Percentiles rank a stretch among this genome's conserved stretches.
These are phyloP conservation scores for Myotis findleyi DNA, from an alignment of 2,797 vertebrate genomes.

Conservation along the genomic window DNA sequence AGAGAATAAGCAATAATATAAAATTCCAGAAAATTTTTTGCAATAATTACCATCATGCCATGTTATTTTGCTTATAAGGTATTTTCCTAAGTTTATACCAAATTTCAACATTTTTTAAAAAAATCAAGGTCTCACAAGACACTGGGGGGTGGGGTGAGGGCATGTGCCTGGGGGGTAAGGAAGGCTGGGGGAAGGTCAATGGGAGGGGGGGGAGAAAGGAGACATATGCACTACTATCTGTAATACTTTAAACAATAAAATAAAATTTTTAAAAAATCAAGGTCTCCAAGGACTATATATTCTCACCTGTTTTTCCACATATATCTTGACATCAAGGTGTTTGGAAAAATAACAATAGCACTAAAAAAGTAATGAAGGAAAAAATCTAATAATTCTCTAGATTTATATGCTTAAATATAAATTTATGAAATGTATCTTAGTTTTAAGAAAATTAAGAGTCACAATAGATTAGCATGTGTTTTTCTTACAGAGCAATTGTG, in stretches of 20 bases:
- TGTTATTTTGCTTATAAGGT: neutral
- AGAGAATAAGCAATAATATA: neutral
- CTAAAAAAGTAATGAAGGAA: neutral
- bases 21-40: neutral
- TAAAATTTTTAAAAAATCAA: neutral
- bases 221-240: no score
- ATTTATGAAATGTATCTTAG: neutral
- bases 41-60: neutral
- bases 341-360: neutral
- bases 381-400: neutral
- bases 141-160: no score
- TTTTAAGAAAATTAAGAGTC: neutral
- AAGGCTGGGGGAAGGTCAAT: no score
- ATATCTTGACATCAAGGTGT: neutral
- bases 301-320: neutral
- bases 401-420: neutral
- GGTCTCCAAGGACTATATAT: neutral
- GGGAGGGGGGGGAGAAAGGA: no score
- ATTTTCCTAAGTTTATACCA: constrained; percentile 7
- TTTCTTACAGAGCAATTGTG: neutral
- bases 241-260: no score
- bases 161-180: no score
- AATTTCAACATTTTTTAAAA: neutral
- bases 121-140: neutral
- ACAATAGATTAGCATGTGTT: neutral